A percentile compares a stretch with the other conserved stretches of the same genome.
These are phyloP conservation scores for Hartigia nigra DNA, from an alignment of 2,888 invertebrate species.

Conservation along the genomic window DNA sequence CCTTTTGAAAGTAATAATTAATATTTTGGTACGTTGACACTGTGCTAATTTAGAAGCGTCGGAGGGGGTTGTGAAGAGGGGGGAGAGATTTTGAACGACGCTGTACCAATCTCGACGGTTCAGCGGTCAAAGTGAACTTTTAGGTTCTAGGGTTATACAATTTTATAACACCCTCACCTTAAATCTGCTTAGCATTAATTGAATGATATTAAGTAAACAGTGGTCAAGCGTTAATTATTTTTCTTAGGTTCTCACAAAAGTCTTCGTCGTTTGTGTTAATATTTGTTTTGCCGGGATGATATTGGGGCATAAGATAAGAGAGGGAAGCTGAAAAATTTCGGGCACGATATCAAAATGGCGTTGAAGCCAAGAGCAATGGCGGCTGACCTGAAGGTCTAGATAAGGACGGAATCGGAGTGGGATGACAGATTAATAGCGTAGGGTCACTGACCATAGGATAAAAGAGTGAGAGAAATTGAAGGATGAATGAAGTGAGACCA, in stretches of 20 bases:
- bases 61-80: neutral
- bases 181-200: neutral
- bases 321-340: neutral
- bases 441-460: neutral
- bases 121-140: neutral
- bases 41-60: neutral
- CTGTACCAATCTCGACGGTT: neutral
- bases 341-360: neutral
- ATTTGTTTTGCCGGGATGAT: neutral
- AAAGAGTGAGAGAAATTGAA: constrained; percentile 10
- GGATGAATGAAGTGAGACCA: neutral
- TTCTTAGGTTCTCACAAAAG: neutral
- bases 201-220: neutral
- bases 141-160: neutral
- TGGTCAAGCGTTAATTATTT: neutral
- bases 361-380: neutral
- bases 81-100: neutral
- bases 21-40: neutral
- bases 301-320: neutral
- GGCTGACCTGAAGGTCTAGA: neutral
- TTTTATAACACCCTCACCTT: neutral
- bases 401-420: neutral
- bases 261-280: neutral
- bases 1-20: neutral
- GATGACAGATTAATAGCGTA: neutral